phyloP scores from a whole-genome alignment of 1,140 invertebrate genomes.

The Nebria ingens region DNA sequence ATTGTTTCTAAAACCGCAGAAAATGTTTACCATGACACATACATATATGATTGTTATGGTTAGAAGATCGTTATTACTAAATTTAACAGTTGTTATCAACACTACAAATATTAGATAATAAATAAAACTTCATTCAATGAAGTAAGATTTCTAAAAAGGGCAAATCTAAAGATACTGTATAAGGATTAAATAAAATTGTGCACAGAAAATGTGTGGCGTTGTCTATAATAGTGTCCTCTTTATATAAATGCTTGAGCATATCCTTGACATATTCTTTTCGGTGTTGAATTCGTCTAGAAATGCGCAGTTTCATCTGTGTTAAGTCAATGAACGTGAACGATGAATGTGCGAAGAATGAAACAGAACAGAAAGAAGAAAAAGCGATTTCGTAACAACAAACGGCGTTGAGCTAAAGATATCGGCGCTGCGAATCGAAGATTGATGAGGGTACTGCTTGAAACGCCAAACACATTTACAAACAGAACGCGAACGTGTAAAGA shows the following conservation, averaged over 20 bases:
- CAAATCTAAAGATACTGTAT: no score
- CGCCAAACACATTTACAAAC: constrained; percentile 7
- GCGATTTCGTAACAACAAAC: constrained; percentile 4
- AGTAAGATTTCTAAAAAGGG: no score
- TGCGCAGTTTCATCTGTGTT: no score
- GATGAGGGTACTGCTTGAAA: neutral
- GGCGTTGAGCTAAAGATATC: constrained; percentile 8
- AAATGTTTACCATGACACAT: no score
- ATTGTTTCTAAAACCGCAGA: no score
- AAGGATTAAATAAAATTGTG: no score
- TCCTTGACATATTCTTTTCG: neutral
- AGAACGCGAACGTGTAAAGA: no score
- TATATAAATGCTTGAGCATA: neutral
- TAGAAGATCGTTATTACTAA: no score
- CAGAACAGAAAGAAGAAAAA: neutral
- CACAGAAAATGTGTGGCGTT: neutral
- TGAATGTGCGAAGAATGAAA: neutral
- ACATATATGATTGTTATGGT: no score
- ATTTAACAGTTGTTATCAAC: no score
- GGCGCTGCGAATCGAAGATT: constrained; percentile 4
- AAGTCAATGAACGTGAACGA: neutral
- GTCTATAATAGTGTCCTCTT: neutral
- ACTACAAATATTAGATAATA: no score
- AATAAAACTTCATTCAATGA: no score
- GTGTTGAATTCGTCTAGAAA: neutral